These are phyloP conservation scores for Andricus curvator DNA, from an alignment of 2,888 invertebrate species.

Conservation along the genomic window DNA sequence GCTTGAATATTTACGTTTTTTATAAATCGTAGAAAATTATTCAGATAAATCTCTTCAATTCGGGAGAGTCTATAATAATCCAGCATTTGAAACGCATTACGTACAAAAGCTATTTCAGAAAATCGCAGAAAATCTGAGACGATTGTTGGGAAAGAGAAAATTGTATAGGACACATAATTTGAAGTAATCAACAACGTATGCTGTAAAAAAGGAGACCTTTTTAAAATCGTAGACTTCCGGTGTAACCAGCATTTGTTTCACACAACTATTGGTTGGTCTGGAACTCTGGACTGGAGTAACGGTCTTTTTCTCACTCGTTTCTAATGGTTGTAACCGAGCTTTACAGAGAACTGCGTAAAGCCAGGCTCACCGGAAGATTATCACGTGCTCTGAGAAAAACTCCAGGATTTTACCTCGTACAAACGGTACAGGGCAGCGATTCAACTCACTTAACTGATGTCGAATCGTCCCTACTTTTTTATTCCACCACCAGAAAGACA, in stretches of 20 bases:
- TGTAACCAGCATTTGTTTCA: conserved; percentile 17
- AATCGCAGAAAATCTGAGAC: conserved; percentile 28
- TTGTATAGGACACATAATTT: neutral
- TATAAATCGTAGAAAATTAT: too few species aligned
- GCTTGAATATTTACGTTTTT: too few species aligned
- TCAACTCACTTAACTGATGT: conserved; percentile 3
- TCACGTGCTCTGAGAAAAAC: conserved; percentile 59
- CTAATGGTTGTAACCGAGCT: conserved; percentile 55
- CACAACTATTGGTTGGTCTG: neutral
- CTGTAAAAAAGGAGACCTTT: conserved; percentile 20
- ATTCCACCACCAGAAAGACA: neutral
- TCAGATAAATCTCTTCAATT: too few species aligned
- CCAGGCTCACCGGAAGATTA: conserved; percentile 59
- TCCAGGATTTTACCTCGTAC: conserved; percentile 46
- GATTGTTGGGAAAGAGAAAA: neutral
- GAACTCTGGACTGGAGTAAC: conserved; percentile 47
- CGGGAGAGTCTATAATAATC: neutral
- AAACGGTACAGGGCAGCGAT: conserved; percentile 31
- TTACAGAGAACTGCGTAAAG: conserved; percentile 55
- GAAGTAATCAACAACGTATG: neutral
- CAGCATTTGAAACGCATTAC: neutral
- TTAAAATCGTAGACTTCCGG: conserved; percentile 18
- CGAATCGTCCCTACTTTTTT: neutral
- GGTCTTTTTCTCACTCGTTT: conserved; percentile 57
- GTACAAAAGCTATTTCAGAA: conserved; percentile 1